phyloP scores from a whole-genome alignment of 1,140 invertebrate species.

The Himalopsyche phryganea region DNA sequence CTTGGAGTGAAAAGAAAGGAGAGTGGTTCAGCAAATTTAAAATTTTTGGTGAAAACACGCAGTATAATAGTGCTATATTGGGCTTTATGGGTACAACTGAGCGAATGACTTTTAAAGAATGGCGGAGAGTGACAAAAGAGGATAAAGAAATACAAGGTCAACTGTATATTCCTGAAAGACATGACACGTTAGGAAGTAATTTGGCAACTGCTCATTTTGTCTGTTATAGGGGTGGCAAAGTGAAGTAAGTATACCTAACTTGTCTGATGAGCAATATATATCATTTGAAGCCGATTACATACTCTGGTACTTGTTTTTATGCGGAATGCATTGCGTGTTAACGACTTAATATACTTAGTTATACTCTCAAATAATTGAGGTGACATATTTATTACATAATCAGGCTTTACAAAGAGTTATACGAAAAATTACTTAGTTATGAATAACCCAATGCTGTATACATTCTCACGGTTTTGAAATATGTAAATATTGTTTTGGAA shows the following conservation, averaged over 20 bases:
- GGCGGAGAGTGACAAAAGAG: conserved; percentile 43
- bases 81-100: neutral
- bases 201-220: conserved; percentile 47
- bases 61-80: neutral
- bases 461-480: too few species aligned
- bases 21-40: conserved; percentile 44
- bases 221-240: conserved; percentile 38
- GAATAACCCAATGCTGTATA: too few species aligned
- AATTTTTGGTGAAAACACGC: conserved; percentile 31
- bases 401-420: too few species aligned
- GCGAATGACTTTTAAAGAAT: conserved; percentile 22
- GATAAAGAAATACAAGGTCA: conserved; percentile 46
- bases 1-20: conserved; percentile 42
- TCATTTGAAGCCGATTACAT: too few species aligned
- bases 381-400: neutral
- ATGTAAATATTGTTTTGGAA: too few species aligned
- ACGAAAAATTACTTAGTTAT: too few species aligned
- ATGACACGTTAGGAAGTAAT: conserved; percentile 41
- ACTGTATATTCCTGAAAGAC: conserved; percentile 37
- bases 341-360: neutral
- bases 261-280: too few species aligned
- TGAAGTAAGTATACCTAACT: conserved; percentile 38
- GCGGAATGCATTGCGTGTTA: neutral
- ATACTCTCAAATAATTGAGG: neutral
- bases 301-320: neutral